Evolutionary conservation across 2,113 vertebrate species (phyloP).

Genomic region (Spea bombifrons): DNA sequence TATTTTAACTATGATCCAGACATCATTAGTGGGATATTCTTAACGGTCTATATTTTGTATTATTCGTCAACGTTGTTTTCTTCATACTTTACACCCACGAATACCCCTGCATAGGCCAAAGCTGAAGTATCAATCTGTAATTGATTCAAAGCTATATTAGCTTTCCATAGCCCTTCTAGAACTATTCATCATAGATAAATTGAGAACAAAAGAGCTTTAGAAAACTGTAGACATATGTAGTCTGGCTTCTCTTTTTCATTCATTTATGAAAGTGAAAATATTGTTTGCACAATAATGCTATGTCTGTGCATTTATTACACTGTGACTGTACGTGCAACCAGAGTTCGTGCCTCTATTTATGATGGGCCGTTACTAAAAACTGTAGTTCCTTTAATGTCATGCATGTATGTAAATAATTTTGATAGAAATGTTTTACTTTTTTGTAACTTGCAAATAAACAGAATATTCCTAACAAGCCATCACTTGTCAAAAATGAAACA

Average conservation of each 20-base stretch:
- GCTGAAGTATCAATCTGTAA: constrained; percentile 7
- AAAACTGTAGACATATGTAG: constrained; percentile 16
- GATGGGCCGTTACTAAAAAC: too few relatives aligned
- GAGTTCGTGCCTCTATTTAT: too few relatives aligned
- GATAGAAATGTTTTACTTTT: too few relatives aligned
- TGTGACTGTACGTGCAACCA: too few relatives aligned
- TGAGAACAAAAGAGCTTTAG: constrained; percentile 17
- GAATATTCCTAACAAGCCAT: too few relatives aligned
- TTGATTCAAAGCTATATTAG: constrained; percentile 23
- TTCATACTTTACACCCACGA: neutral
- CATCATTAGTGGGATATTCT: neutral
- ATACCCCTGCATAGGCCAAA: neutral
- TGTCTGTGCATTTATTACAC: too few relatives aligned
- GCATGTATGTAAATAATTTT: too few relatives aligned
- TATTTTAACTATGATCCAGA: too few relatives aligned
- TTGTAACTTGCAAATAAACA: too few relatives aligned
- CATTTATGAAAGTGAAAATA: neutral
- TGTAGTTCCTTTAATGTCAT: too few relatives aligned
- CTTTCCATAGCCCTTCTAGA: constrained; percentile 8
- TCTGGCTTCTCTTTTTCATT: constrained; percentile 11
- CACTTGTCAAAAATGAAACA: too few relatives aligned
- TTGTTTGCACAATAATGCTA: neutral
- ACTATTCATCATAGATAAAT: constrained; percentile 24
- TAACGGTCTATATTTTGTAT: neutral
- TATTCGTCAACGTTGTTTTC: neutral